Evolutionary conservation across 2,888 invertebrate genomes (phyloP).

Genomic region (Nasonovia ribisnigri): DNA sequence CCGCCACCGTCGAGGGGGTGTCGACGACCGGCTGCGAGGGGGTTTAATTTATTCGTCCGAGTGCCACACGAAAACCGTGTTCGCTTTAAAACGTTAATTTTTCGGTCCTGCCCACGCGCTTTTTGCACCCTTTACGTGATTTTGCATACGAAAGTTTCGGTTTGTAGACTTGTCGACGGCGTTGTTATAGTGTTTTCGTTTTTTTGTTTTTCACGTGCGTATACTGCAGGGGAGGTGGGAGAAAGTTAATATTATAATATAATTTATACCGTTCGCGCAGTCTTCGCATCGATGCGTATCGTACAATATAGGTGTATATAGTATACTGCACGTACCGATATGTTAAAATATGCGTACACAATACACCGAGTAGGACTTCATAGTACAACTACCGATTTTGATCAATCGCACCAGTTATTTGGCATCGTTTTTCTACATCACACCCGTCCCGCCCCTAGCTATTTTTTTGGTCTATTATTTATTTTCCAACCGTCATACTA

Average conservation of each 20-base stretch:
- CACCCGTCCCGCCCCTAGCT: neutral
- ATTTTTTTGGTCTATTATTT: neutral
- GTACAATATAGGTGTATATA: neutral
- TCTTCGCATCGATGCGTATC: neutral
- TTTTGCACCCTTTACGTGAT: conserved; percentile 59
- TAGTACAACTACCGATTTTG: neutral
- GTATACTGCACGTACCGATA: neutral
- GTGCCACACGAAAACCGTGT: conserved; percentile 65
- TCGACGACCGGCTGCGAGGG: neutral
- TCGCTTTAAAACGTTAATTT: conserved; percentile 64
- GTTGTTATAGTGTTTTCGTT: neutral
- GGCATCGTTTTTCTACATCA: neutral
- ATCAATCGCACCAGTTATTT: neutral
- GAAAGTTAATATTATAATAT: neutral
- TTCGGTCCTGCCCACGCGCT: conserved; percentile 61
- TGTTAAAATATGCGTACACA: neutral
- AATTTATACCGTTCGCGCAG: neutral
- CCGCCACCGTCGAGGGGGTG: neutral
- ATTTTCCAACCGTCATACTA: neutral
- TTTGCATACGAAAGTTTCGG: conserved; percentile 39
- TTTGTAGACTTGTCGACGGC: neutral
- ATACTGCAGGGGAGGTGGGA: neutral
- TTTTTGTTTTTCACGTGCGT: neutral
- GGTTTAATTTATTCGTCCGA: conserved; percentile 59
- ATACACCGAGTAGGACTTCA: neutral